phyloP scores from a whole-genome alignment of 2,113 vertebrate genomes.

The Bos javanicus region DNA sequence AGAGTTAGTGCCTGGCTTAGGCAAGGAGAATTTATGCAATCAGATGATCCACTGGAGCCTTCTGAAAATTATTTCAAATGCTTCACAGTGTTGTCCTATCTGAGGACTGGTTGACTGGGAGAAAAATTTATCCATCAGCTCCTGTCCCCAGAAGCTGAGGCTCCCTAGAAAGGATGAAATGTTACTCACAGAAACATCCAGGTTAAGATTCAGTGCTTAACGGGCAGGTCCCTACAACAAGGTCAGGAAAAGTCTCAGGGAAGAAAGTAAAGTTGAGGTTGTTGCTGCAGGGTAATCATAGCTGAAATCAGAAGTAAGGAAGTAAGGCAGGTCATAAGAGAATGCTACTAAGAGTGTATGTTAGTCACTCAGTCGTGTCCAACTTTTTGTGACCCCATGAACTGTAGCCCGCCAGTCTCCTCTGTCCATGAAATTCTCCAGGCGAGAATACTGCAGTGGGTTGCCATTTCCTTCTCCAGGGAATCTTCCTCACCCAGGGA shows the following conservation, averaged over 20 bases:
- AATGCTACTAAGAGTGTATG: background rate
- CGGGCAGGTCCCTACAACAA: background rate
- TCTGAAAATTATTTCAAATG: background rate
- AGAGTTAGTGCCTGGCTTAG: background rate
- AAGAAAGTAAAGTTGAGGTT: background rate
- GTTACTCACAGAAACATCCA: background rate
- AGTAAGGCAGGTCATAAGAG: background rate
- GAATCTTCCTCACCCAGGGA: background rate
- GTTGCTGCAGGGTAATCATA: background rate
- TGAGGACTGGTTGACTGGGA: background rate
- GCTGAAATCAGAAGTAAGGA: background rate
- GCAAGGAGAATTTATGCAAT: background rate
- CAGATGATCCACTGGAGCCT: background rate
- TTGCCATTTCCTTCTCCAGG: background rate
- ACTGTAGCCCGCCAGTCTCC: background rate
- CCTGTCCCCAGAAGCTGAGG: background rate
- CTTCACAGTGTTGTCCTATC: background rate
- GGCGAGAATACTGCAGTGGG: background rate
- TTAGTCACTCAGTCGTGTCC: background rate
- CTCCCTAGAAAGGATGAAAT: too few relatives aligned
- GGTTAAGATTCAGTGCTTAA: background rate
- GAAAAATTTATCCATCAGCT: background rate
- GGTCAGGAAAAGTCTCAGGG: background rate
- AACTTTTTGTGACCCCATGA: background rate
- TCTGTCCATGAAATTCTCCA: background rate